These are phyloP conservation scores for Felis chaus DNA, from an alignment of 2,113 vertebrate species.

Conservation along the genomic window DNA sequence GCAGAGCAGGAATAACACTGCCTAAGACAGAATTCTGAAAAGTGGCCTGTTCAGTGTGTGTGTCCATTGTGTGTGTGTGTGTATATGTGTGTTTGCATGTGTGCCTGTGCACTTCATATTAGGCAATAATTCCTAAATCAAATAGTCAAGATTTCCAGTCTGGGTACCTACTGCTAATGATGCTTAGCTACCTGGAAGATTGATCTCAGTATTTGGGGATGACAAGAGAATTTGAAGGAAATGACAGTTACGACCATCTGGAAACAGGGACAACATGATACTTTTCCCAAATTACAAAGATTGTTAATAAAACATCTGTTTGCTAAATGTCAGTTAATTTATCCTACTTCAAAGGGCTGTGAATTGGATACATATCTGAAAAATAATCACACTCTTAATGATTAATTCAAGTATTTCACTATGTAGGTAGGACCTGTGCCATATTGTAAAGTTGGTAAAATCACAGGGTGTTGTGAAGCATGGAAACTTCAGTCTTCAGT, in stretches of 20 bases:
- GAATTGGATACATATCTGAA: background rate
- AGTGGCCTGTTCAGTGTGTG: background rate
- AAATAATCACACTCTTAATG: background rate
- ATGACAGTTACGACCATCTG: background rate
- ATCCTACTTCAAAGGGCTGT: background rate
- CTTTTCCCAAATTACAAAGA: background rate
- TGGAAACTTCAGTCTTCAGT: background rate
- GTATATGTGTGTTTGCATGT: background rate
- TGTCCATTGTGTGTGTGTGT: background rate
- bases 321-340: slow-evolving; percentile 1
- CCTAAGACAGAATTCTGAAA: background rate
- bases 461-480: background rate
- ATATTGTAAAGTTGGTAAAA: background rate
- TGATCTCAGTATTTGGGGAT: background rate
- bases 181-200: background rate
- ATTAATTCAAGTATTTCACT: background rate
- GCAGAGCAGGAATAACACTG: background rate
- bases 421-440: background rate
- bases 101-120: background rate
- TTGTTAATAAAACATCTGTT: background rate
- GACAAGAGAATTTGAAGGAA: background rate
- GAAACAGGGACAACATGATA: background rate
- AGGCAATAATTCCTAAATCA: background rate
- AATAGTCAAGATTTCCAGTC: background rate
- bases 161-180: background rate